Percentiles rank a stretch among this genome's conserved stretches.
phyloP scores from a whole-genome alignment of 1,140 invertebrate genomes.

The Aphidius ervi region DNA sequence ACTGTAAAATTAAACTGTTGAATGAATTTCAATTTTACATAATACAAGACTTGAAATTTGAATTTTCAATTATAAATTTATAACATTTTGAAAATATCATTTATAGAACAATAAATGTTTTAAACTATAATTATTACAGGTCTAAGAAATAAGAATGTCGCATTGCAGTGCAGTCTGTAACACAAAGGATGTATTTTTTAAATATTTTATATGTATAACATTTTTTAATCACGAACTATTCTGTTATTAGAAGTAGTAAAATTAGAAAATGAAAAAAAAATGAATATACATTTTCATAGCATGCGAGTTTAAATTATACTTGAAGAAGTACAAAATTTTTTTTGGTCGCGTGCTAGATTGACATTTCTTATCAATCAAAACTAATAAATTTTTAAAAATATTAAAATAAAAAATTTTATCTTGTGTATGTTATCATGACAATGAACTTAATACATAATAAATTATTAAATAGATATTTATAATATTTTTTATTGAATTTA shows the following conservation, averaged over 20 bases:
- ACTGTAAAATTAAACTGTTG: no score
- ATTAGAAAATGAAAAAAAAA: neutral
- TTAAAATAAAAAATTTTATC: no score
- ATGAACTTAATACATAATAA: no score
- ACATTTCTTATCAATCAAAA: no score
- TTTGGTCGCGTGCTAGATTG: conserved; percentile 3
- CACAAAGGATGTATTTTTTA: no score
- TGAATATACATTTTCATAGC: conserved; percentile 10
- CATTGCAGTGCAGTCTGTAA: conserved; percentile 7
- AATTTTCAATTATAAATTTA: no score
- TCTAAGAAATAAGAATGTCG: conserved; percentile 9
- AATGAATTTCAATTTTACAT: no score
- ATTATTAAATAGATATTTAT: no score
- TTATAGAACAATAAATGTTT: neutral
- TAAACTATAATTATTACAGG: neutral
- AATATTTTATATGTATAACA: neutral
- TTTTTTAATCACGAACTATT: conserved; percentile 9
- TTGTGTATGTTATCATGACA: no score
- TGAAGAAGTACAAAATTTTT: conserved; percentile 3
- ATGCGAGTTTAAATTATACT: conserved; percentile 18
- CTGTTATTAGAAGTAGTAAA: neutral
- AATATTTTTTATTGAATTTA: no score
- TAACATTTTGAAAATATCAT: neutral
- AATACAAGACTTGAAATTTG: no score
- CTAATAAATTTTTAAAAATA: no score